A percentile compares a stretch with the other conserved stretches of the same genome.
phyloP scores from a whole-genome alignment of 2,888 invertebrate genomes.

The Phytoseiulus persimilis region DNA sequence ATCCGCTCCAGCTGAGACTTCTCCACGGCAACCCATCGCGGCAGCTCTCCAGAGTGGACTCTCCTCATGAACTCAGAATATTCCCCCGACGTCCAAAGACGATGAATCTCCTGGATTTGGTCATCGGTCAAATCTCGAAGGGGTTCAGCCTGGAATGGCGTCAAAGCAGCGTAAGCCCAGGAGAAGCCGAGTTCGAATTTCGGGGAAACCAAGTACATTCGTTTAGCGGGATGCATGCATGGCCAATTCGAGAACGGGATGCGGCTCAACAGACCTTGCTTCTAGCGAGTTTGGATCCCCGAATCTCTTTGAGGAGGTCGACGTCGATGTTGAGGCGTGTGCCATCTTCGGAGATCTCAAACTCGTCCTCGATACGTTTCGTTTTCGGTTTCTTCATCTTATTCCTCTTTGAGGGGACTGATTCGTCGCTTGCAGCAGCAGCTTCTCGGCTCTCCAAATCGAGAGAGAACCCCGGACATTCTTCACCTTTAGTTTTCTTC shows the following conservation, averaged over 20 bases:
- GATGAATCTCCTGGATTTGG: background rate
- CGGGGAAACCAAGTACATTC: too few species aligned
- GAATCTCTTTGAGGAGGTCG: conserved; percentile 15
- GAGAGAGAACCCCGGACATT: too few species aligned
- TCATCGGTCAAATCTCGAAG: background rate
- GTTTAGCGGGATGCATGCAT: too few species aligned
- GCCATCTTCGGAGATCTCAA: conserved; percentile 10
- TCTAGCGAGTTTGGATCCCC: background rate
- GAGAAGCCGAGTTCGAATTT: background rate
- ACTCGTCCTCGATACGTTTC: background rate
- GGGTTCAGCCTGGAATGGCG: background rate
- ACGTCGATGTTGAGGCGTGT: conserved; percentile 9
- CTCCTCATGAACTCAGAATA: conserved; percentile 13
- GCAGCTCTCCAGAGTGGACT: conserved; percentile 24
- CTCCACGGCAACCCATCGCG: conserved; percentile 27
- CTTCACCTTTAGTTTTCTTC: background rate
- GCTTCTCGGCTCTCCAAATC: too few species aligned
- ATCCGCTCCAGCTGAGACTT: background rate
- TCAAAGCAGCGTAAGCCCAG: background rate
- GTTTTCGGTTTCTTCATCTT: background rate
- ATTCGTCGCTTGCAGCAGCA: too few species aligned
- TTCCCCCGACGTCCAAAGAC: background rate
- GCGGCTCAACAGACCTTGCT: background rate
- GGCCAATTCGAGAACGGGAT: background rate
- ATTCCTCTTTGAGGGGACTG: background rate